phyloP scores from a whole-genome alignment of 64 coral and sea anemone genomes.

The Porites australiensis region DNA sequence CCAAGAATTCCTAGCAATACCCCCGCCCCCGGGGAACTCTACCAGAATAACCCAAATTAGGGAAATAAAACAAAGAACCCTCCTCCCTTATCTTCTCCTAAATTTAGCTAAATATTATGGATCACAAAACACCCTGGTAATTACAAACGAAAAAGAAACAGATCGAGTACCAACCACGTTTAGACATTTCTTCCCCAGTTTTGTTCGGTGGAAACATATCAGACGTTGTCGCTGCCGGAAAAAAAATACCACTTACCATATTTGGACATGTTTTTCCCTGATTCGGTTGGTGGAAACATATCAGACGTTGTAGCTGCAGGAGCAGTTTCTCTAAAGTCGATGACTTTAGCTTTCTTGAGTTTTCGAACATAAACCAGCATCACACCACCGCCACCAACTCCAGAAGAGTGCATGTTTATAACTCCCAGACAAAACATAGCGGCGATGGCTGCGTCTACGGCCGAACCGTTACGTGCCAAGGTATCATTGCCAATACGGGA shows the following conservation, averaged over 20 bases:
- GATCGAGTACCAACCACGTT: too few relatives aligned
- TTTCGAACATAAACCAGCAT: conserved; percentile 51
- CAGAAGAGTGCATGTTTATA: conserved; percentile 70
- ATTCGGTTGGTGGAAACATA: conserved; percentile 11
- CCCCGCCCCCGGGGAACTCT: too few relatives aligned
- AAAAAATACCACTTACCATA: not conserved
- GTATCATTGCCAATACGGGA: conserved; percentile 55
- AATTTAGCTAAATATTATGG: too few relatives aligned
- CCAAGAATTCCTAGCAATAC: too few relatives aligned
- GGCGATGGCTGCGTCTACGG: conserved; percentile 72
- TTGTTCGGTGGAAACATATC: too few relatives aligned
- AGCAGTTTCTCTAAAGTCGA: conserved; percentile 60
- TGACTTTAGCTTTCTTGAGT: not conserved
- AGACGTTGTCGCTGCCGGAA: too few relatives aligned
- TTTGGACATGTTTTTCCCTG: not conserved
- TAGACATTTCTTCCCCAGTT: too few relatives aligned
- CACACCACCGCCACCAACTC: conserved; percentile 41
- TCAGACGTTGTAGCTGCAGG: not conserved
- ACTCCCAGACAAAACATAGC: conserved; percentile 72
- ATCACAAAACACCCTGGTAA: too few relatives aligned
- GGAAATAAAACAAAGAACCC: too few relatives aligned
- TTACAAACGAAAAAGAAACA: too few relatives aligned
- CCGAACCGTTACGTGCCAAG: conserved; percentile 27
- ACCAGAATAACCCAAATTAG: too few relatives aligned
- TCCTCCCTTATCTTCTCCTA: too few relatives aligned